These are phyloP conservation scores for Euphonia xanthogaster DNA, from an alignment of 2,797 vertebrate genomes.

Conservation along the genomic window DNA sequence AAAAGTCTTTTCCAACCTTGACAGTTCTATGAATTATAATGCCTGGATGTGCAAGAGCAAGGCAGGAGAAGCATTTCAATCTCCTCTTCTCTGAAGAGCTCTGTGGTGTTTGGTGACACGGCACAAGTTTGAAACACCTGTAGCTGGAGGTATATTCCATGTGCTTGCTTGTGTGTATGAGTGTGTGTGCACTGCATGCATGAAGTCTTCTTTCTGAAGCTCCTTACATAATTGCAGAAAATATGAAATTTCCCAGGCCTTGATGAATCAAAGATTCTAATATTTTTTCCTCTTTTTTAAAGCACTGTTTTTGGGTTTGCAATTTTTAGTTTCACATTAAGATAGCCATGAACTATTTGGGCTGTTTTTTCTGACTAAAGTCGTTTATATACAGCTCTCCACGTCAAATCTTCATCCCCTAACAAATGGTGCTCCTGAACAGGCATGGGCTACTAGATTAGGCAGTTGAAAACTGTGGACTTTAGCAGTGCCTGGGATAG, in stretches of 20 bases:
- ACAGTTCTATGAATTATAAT: background rate
- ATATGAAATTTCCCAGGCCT: background rate
- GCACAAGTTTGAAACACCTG: background rate
- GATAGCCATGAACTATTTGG: background rate
- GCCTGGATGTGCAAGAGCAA: background rate
- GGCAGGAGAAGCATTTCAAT: background rate
- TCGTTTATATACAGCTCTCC: background rate
- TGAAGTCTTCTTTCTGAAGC: background rate
- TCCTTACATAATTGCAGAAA: background rate
- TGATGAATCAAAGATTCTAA: background rate
- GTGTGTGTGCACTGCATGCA: no score
- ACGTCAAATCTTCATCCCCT: conserved; percentile 1
- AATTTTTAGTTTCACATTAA: conserved; percentile 23
- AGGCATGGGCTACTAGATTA: conserved; percentile 24
- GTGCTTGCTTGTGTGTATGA: fast-evolving
- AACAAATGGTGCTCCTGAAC: background rate
- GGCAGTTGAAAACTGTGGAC: background rate
- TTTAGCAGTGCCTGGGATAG: background rate
- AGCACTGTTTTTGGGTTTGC: background rate
- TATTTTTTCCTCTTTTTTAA: background rate
- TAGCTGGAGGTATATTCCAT: background rate
- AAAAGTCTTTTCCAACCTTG: background rate
- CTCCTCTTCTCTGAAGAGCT: background rate
- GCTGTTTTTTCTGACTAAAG: background rate
- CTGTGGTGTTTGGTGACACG: background rate